Evolutionary conservation across 2,797 vertebrate species (phyloP).

Genomic region (Selene dorsalis): DNA sequence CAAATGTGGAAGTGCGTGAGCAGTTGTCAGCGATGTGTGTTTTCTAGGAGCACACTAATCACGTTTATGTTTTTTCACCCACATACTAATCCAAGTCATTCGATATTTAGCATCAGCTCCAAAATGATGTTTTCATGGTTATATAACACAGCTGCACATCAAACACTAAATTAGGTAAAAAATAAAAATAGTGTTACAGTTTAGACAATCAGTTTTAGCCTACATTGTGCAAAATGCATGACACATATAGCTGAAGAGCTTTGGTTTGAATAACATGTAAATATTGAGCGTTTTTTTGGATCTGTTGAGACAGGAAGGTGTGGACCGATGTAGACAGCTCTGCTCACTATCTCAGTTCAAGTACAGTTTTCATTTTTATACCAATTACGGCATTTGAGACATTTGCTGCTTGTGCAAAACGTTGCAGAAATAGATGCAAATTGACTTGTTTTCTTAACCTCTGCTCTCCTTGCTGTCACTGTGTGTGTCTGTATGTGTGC

Average conservation of each 20-base stretch:
- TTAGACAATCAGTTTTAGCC: not conserved
- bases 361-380: conserved; percentile 3
- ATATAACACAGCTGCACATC: not conserved
- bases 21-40: conserved; percentile 8
- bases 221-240: not conserved
- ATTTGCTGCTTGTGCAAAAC: not conserved
- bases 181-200: no score
- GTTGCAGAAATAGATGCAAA: conserved; percentile 7
- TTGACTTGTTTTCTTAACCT: conserved; percentile 3
- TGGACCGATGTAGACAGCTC: not conserved
- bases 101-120: conserved; percentile 18
- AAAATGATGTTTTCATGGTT: not conserved
- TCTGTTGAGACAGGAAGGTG: not conserved
- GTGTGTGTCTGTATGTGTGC: not conserved
- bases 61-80: not conserved
- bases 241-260: not conserved
- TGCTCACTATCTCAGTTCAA: not conserved
- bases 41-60: conserved; percentile 27
- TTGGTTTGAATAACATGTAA: conserved; percentile 1
- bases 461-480: not conserved
- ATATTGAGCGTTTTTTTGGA: not conserved
- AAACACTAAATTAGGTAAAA: not conserved
- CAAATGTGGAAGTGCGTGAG: conserved; percentile 6
- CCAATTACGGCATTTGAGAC: not conserved
- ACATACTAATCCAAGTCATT: conserved; percentile 11